Evolutionary conservation across 2,113 vertebrate species (phyloP).

Genomic region (Istiophorus platypterus): DNA sequence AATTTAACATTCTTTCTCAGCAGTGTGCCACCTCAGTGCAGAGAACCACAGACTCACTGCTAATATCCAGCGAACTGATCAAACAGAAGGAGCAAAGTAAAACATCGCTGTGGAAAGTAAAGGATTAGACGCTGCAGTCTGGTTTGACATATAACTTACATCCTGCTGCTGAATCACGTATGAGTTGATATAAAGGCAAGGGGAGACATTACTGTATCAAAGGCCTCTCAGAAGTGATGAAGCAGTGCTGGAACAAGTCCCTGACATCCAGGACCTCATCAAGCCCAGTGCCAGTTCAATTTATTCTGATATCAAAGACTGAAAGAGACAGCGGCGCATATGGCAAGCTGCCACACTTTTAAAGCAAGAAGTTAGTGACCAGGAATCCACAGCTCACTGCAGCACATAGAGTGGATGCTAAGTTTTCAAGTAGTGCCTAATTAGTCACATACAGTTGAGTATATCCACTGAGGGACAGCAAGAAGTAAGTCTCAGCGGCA

Average conservation of each 20-base stretch:
- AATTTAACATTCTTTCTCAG: not conserved
- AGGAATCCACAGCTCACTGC: slow-evolving; percentile 17
- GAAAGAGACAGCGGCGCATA: slow-evolving; percentile 17
- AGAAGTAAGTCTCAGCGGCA: slow-evolving; percentile 9
- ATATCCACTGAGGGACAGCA: not conserved
- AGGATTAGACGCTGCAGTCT: slow-evolving; percentile 8
- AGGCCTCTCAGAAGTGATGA: slow-evolving; percentile 60
- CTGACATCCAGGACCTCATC: slow-evolving; percentile 44
- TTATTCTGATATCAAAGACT: slow-evolving; percentile 45
- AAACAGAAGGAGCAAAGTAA: not conserved
- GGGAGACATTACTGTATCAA: slow-evolving; percentile 44
- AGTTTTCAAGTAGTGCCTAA: not conserved
- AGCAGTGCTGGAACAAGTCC: slow-evolving; percentile 35
- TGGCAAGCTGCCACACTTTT: slow-evolving; percentile 52
- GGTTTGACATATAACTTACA: slow-evolving; percentile 32
- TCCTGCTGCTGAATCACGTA: slow-evolving; percentile 24
- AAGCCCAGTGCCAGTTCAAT: slow-evolving; percentile 36
- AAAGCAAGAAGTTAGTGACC: slow-evolving; percentile 20
- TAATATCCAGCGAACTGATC: not conserved
- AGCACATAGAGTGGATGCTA: not conserved
- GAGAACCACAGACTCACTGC: not conserved
- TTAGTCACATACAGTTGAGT: not conserved
- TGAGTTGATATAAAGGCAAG: slow-evolving; percentile 28
- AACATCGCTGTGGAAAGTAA: not conserved
- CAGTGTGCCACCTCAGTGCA: not conserved